Percentiles rank a stretch among this genome's conserved stretches.
Evolutionary conservation across 2,113 vertebrate species (phyloP).

Genomic region (Stegostoma tigrinum): DNA sequence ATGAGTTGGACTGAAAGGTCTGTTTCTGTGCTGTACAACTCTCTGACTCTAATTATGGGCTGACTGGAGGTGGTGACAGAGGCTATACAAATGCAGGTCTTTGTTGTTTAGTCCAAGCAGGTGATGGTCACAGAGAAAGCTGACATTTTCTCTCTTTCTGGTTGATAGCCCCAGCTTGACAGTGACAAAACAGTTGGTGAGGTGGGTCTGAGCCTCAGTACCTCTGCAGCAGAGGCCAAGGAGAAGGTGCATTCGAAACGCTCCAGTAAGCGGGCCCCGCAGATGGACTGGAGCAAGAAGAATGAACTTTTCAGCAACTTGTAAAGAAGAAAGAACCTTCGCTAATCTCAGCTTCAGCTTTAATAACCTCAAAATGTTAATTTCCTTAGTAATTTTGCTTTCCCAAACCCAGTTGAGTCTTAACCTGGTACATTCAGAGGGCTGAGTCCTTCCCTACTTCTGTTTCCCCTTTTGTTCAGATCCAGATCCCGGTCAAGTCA

Average conservation of each 20-base stretch:
- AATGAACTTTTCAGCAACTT: slow-evolving; percentile 96
- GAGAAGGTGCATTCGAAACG: slow-evolving; percentile 88
- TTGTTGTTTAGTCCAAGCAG: background rate
- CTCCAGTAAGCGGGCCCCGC: slow-evolving; percentile 81
- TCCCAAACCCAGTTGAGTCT: background rate
- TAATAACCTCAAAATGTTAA: background rate
- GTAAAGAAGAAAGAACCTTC: slow-evolving; percentile 49
- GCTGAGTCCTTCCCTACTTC: background rate
- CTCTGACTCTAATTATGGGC: background rate
- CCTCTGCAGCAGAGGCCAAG: slow-evolving; percentile 84
- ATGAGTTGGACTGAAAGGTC: too few relatives aligned
- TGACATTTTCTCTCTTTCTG: slow-evolving; percentile 47
- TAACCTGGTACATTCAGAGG: background rate
- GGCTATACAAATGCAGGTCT: background rate
- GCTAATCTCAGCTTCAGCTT: background rate
- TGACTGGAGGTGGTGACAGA: background rate
- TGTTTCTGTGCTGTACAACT: too few relatives aligned
- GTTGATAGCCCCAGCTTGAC: slow-evolving; percentile 52
- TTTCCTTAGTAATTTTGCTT: background rate
- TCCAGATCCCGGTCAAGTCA: background rate
- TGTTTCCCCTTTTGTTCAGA: background rate
- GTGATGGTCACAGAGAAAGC: slow-evolving; percentile 46
- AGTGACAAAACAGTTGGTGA: slow-evolving; percentile 47
- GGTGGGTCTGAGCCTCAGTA: slow-evolving; percentile 66
- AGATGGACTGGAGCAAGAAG: slow-evolving; percentile 99